Evolutionary conservation across 2,888 invertebrate genomes (phyloP).

Genomic region (Trisateles emortualis): DNA sequence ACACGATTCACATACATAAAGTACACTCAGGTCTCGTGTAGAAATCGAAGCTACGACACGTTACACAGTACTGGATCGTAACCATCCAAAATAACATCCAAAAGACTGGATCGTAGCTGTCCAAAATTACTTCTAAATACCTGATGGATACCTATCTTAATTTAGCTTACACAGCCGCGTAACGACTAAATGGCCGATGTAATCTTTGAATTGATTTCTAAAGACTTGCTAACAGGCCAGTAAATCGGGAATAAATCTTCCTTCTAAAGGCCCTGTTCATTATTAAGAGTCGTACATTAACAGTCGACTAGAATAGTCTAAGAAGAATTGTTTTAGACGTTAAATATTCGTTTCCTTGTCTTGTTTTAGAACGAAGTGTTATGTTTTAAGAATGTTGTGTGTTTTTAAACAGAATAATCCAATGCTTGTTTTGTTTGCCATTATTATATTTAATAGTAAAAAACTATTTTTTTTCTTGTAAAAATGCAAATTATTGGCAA

Average conservation of each 20-base stretch:
- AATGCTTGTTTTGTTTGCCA: too few species aligned
- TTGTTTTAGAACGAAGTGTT: neutral
- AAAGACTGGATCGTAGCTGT: too few species aligned
- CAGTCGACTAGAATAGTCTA: slow-evolving; percentile 16
- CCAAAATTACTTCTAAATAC: neutral
- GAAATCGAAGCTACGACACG: too few species aligned
- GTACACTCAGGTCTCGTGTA: too few species aligned
- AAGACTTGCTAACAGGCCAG: slow-evolving; percentile 28
- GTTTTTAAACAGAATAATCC: too few species aligned
- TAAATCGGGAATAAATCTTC: slow-evolving; percentile 35
- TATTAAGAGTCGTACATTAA: slow-evolving; percentile 31
- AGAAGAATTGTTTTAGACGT: slow-evolving; percentile 12
- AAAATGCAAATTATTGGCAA: too few species aligned
- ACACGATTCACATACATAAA: too few species aligned
- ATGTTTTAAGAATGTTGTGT: too few species aligned
- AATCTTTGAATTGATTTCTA: slow-evolving; percentile 41
- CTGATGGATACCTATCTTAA: neutral
- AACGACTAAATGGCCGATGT: slow-evolving; percentile 13
- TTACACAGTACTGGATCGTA: too few species aligned
- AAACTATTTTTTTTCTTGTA: too few species aligned
- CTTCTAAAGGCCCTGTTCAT: slow-evolving; percentile 21
- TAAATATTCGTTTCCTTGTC: slow-evolving; percentile 6
- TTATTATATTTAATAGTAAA: too few species aligned
- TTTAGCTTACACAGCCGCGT: slow-evolving; percentile 6
- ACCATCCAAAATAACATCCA: too few species aligned